These are phyloP conservation scores for Zaprionus inermis DNA, from an alignment of 1,140 invertebrate species.

Conservation along the genomic window DNA sequence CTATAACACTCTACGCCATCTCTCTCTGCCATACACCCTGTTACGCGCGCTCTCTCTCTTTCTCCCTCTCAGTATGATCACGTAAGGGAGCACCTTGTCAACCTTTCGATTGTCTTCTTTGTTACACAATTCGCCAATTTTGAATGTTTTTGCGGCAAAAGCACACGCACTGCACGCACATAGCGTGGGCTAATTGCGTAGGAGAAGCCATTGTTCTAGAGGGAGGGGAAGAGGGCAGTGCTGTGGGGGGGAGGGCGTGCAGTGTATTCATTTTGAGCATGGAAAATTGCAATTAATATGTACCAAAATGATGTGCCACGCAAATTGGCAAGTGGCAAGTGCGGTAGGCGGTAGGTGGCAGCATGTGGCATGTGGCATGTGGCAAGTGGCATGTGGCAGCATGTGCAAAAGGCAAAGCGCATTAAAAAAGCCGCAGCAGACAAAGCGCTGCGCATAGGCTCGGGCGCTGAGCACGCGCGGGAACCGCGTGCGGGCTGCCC, in stretches of 20 bases:
- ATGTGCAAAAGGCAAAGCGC: constrained; percentile 15
- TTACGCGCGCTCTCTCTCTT: background rate
- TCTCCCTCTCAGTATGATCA: background rate
- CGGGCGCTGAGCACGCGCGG: too few species aligned
- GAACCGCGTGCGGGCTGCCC: constrained; percentile 1
- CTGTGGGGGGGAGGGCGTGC: background rate
- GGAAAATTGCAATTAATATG: constrained; percentile 47
- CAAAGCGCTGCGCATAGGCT: constrained; percentile 27
- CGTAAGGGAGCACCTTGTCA: background rate
- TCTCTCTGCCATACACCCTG: too few species aligned
- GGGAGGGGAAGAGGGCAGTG: background rate
- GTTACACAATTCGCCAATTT: background rate
- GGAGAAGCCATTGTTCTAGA: background rate
- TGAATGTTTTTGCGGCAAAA: background rate
- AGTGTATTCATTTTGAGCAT: constrained; percentile 27
- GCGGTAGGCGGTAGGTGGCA: constrained; percentile 5
- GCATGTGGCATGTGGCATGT: background rate
- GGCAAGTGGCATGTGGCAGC: constrained; percentile 16
- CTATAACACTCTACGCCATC: background rate
- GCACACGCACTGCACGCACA: background rate
- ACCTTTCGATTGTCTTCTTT: background rate
- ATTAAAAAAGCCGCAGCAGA: constrained; percentile 36
- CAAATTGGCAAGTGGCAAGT: constrained; percentile 40
- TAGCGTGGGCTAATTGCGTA: background rate
- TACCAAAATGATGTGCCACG: constrained; percentile 38